Evolutionary conservation across 2,113 vertebrate species (phyloP).

Genomic region (Xiphias gladius): DNA sequence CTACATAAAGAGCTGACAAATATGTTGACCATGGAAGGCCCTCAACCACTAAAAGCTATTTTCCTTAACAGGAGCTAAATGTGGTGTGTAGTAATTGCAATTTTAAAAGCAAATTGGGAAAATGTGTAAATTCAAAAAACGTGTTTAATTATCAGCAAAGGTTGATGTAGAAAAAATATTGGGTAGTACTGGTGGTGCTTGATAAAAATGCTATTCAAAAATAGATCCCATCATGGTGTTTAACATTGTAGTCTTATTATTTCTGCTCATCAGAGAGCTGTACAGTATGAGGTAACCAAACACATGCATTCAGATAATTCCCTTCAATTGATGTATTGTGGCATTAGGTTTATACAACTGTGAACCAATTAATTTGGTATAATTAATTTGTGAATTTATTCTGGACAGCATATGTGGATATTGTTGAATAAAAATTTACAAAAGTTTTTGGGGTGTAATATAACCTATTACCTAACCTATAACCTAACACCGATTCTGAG

Average conservation of each 20-base stretch:
- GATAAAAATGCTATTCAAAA: conserved; percentile 6
- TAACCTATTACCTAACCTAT: too few species aligned
- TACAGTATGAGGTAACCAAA: background rate
- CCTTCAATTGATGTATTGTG: background rate
- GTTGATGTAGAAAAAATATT: conserved; percentile 1
- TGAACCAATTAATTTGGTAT: conserved; percentile 36
- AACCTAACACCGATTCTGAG: too few species aligned
- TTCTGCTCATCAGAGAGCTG: background rate
- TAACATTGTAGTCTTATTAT: background rate
- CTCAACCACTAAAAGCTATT: conserved; percentile 22
- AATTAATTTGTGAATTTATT: conserved; percentile 30
- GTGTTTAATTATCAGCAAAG: background rate
- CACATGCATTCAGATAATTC: background rate
- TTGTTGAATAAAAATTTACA: conserved; percentile 53
- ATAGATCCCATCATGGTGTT: background rate
- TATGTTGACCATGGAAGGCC: conserved; percentile 37
- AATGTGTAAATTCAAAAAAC: conserved; percentile 18
- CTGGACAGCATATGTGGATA: conserved; percentile 12
- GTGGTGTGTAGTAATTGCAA: conserved; percentile 31
- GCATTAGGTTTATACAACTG: conserved; percentile 17
- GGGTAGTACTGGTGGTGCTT: background rate
- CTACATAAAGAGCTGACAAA: conserved; percentile 31
- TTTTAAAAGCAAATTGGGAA: conserved; percentile 17
- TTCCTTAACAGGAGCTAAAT: conserved; percentile 5
- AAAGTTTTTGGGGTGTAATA: background rate